phyloP scores from a whole-genome alignment of 2,113 vertebrate species.

The Corynorhinus townsendii region DNA sequence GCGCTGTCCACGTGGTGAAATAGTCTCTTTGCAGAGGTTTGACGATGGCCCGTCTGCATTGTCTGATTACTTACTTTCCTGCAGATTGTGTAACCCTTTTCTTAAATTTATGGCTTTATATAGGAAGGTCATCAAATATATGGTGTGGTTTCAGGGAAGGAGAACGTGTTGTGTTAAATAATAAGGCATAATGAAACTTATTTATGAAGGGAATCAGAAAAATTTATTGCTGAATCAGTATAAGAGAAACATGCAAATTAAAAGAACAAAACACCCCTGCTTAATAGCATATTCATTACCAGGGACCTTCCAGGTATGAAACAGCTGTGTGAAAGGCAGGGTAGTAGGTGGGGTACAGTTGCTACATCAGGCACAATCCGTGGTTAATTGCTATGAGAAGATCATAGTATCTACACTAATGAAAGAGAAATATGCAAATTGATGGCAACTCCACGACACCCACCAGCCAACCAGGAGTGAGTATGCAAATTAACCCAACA shows the following conservation, averaged over 20 bases:
- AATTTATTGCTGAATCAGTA: slow-evolving; percentile 79
- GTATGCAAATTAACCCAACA: too few species aligned
- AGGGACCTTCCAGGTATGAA: slow-evolving; percentile 71
- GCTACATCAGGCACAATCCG: slow-evolving; percentile 40
- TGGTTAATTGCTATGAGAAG: slow-evolving; percentile 69
- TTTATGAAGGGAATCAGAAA: slow-evolving; percentile 79
- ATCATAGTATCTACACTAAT: slow-evolving; percentile 21
- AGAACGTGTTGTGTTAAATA: slow-evolving; percentile 77
- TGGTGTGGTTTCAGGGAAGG: slow-evolving; percentile 72
- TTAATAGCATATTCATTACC: slow-evolving; percentile 78
- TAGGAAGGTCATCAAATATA: slow-evolving; percentile 76
- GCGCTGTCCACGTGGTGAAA: slow-evolving; percentile 62
- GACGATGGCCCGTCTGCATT: slow-evolving; percentile 62
- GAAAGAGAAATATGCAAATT: too few species aligned
- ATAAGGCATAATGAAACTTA: slow-evolving; percentile 82
- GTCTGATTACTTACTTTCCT: slow-evolving; percentile 75
- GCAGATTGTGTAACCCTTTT: slow-evolving; percentile 72
- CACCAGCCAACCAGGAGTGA: too few species aligned
- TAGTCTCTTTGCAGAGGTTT: slow-evolving; percentile 61
- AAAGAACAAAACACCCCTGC: slow-evolving; percentile 48
- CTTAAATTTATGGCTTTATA: slow-evolving; percentile 71
- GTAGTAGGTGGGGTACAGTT: slow-evolving; percentile 50
- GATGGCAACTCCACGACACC: too few species aligned
- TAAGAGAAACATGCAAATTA: slow-evolving; percentile 76
- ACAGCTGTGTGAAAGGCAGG: slow-evolving; percentile 58